Percentiles rank a stretch among this genome's conserved stretches.
These are phyloP conservation scores for Lipophrys pholis DNA, from an alignment of 2,113 vertebrate genomes.

Conservation along the genomic window DNA sequence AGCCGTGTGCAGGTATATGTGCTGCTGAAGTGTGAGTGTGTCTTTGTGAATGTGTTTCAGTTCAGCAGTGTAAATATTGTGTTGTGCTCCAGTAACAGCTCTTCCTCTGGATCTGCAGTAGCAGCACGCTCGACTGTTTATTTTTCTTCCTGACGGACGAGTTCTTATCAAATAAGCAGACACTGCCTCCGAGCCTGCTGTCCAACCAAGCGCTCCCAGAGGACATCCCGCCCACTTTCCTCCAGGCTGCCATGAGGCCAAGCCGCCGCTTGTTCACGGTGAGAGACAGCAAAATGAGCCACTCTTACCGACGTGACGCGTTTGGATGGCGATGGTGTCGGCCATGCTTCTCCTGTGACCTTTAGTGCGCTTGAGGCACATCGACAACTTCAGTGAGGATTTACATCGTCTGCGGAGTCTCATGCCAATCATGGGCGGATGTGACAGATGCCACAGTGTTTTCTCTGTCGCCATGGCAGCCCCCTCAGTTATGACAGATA, in stretches of 20 bases:
- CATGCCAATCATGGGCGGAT: conserved; percentile 31
- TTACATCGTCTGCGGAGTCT: background rate
- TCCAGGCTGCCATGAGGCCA: conserved; percentile 13
- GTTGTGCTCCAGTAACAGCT: conserved; percentile 85
- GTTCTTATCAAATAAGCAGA: conserved; percentile 88
- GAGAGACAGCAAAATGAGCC: conserved; percentile 48
- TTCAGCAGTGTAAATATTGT: conserved; percentile 83
- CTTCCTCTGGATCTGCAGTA: conserved; percentile 78
- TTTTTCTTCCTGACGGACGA: conserved; percentile 84
- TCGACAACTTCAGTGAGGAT: background rate
- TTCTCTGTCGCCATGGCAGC: conserved; percentile 54
- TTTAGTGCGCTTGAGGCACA: conserved; percentile 3
- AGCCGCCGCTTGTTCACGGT: conserved; percentile 4
- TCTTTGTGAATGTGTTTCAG: conserved; percentile 51
- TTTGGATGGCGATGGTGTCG: background rate
- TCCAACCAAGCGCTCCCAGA: conserved; percentile 72
- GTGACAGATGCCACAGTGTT: conserved; percentile 55
- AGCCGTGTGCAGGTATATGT: conserved; percentile 58
- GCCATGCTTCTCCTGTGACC: background rate
- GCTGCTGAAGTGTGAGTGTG: conserved; percentile 43
- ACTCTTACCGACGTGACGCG: conserved; percentile 5
- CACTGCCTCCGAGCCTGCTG: conserved; percentile 63
- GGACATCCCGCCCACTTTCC: conserved; percentile 66
- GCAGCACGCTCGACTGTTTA: conserved; percentile 81
- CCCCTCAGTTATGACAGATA: conserved; percentile 67